These are phyloP conservation scores for Passer domesticus DNA, from an alignment of 2,113 vertebrate genomes.

Conservation along the genomic window DNA sequence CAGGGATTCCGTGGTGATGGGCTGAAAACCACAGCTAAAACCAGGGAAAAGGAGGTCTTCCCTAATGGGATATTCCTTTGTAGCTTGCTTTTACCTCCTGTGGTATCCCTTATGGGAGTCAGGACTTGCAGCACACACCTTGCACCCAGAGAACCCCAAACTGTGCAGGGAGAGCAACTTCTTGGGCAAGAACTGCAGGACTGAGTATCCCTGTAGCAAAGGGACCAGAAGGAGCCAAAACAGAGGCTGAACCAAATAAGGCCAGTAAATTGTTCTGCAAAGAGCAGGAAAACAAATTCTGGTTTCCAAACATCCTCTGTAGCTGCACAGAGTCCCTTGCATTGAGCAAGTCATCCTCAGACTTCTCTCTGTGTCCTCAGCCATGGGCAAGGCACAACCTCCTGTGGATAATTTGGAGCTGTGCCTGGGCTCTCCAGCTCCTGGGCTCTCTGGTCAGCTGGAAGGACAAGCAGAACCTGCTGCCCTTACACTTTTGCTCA, in stretches of 20 bases:
- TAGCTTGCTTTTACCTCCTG: not conserved
- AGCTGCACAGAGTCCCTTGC: not conserved
- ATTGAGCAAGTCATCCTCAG: not conserved
- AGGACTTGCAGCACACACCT: rapidly evolving
- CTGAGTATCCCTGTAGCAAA: not conserved
- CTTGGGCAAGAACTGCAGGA: not conserved
- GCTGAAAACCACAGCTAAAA: not conserved
- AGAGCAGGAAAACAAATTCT: not conserved
- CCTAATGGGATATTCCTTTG: not conserved
- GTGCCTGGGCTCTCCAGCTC: not conserved
- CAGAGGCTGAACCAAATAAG: not conserved
- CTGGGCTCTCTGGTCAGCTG: not conserved
- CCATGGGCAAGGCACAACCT: not conserved
- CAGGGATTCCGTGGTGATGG: not conserved
- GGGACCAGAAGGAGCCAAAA: not conserved
- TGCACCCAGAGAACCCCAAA: not conserved
- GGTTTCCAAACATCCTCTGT: not conserved
- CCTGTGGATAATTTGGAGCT: not conserved
- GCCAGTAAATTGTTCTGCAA: not conserved
- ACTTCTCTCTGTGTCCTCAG: not conserved
- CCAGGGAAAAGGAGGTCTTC: not conserved
- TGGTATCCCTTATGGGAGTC: not conserved
- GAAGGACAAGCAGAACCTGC: not conserved
- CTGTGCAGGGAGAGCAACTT: not conserved
- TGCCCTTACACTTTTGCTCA: not conserved